A percentile compares a stretch with the other conserved stretches of the same genome.
These are phyloP conservation scores for Homarus gammarus DNA, from an alignment of 2,888 invertebrate genomes.

Conservation along the genomic window DNA sequence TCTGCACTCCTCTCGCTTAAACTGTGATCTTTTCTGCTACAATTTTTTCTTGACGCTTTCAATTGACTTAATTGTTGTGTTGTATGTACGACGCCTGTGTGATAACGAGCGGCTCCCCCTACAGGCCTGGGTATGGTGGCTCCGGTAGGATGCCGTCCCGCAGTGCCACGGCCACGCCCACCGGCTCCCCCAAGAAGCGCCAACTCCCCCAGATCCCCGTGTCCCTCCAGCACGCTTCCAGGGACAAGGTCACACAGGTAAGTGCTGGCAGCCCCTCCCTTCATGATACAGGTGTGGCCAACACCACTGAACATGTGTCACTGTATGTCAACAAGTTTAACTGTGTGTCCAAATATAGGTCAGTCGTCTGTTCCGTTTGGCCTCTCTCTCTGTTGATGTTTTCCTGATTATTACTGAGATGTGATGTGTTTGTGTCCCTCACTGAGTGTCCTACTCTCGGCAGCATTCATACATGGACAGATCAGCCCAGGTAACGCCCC, in stretches of 20 bases:
- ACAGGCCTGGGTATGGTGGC: conserved; percentile 73
- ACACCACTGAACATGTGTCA: too few species aligned
- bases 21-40: neutral
- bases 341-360: too few species aligned
- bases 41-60: conserved; percentile 24
- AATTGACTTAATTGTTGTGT: conserved; percentile 15
- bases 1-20: neutral
- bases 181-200: conserved; percentile 96
- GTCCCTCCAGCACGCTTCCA: conserved; percentile 85
- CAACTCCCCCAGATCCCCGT: conserved; percentile 95
- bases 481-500: conserved; percentile 32
- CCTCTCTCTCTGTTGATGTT: too few species aligned
- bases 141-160: conserved; percentile 63
- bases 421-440: neutral
- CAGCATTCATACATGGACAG: conserved; percentile 43
- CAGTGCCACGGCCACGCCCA: conserved; percentile 84
- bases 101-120: neutral
- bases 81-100: neutral
- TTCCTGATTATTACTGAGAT: neutral
- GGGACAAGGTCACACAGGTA: conserved; percentile 86
- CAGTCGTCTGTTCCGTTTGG: too few species aligned
- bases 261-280: neutral
- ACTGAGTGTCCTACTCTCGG: conserved; percentile 19
- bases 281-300: too few species aligned
- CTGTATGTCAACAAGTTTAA: too few species aligned